Evolutionary conservation across 2,888 invertebrate genomes (phyloP), one percentile per base, ranked within the genome.

Genomic region (Harpalus rufipes): DNA sequence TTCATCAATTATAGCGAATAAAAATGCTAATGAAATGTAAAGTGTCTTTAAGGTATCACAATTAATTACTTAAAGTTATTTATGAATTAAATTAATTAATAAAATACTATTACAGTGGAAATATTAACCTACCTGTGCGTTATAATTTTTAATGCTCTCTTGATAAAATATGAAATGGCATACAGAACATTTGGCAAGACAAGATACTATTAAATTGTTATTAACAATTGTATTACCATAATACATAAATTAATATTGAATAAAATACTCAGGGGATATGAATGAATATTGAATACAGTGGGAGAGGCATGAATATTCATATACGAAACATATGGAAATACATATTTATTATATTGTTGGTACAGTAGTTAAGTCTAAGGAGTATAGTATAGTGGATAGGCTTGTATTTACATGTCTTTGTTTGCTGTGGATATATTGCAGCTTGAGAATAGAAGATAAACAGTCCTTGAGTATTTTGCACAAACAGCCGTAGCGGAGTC

Each of bases 401-500:
- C 32, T 32, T 32, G 10, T 74, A 74, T 74, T 16, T 41, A 74
- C 72, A 74, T 44, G 72, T 74, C 72, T 74, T 74, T 74, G 10
- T 74, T 74, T 32, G 32, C 32, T 32, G 32, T 32, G 32, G 32
- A 32, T 32, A 32, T 32, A 32, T 32, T 32, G 32, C 32, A 32
- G 32, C 32, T 32, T 32, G 44, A 51, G 44, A 58, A 78, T 78
- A 58, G 21, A 74, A 74, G 74, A 74, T 72, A 72, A 76, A 76
- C 76, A 76, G 76, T 51, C 76, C 51, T 16, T n/a, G 18, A 39
- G 44, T 44, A 76, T 76, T 76, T 76, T 12, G 18, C 21, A 72
- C 18, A 32, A 78, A 56, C 44, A 76, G 16, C 76, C 74, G 25
- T 65, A 32, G 32, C 65, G 16, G 59, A 68, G 44, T 51, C 56